A percentile compares a stretch with the other conserved stretches of the same genome.
phyloP scores from a whole-genome alignment of 2,113 vertebrate genomes.

The Dasyurus viverrinus region DNA sequence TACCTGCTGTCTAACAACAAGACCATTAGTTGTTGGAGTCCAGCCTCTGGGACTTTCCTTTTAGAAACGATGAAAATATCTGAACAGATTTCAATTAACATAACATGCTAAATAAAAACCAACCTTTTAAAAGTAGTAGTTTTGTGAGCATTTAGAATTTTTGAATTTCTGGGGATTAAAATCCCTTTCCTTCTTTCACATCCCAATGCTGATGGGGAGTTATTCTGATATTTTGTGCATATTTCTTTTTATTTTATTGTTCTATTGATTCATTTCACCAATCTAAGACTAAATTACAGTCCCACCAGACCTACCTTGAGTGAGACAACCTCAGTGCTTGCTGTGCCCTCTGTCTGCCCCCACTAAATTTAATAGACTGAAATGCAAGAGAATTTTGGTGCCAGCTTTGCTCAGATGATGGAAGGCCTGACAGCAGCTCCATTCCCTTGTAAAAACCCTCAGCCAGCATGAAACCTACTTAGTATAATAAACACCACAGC shows the following conservation, averaged over 20 bases:
- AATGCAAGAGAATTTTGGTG: conserved; percentile 81
- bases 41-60: neutral
- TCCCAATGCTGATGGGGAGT: neutral
- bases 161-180: neutral
- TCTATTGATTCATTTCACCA: conserved; percentile 49
- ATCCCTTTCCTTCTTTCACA: conserved; percentile 36
- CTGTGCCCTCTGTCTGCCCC: conserved; percentile 51
- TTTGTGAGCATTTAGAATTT: conserved; percentile 27
- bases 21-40: neutral
- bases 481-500: conserved; percentile 90
- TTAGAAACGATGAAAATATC: conserved; percentile 47
- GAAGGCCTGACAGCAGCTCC: conserved; percentile 85
- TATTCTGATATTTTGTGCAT: conserved; percentile 12
- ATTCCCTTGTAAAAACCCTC: conserved; percentile 85
- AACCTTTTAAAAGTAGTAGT: conserved; percentile 18
- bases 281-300: conserved; percentile 32
- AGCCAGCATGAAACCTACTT: conserved; percentile 88
- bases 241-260: conserved; percentile 38
- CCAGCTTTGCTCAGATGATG: conserved; percentile 81
- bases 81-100: conserved; percentile 46
- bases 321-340: conserved; percentile 58
- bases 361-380: conserved; percentile 70
- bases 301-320: conserved; percentile 35
- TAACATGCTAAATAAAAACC: neutral
- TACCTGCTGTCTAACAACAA: neutral